Evolutionary conservation across 2,888 invertebrate species (phyloP).

Genomic region (Caenorhabditis panamensis): DNA sequence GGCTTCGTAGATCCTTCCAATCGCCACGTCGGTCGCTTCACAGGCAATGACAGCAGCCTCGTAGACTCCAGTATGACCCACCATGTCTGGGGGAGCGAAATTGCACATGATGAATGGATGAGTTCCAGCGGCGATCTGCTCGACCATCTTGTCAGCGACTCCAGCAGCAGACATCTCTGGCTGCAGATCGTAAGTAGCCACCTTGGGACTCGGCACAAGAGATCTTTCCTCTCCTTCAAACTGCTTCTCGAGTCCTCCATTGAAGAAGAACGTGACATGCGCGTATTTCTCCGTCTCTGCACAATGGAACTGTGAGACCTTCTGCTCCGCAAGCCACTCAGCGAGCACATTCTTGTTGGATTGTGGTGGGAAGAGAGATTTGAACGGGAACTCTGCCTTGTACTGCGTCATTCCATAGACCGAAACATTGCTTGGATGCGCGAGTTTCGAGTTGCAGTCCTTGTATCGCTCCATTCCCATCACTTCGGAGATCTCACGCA

Average conservation of each 20-base stretch:
- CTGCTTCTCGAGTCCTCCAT: slow-evolving; percentile 82
- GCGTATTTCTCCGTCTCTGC: slow-evolving; percentile 82
- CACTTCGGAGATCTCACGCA: slow-evolving; percentile 82
- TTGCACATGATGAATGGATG: slow-evolving; percentile 83
- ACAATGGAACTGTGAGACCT: slow-evolving; percentile 82
- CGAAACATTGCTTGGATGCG: slow-evolving; percentile 73
- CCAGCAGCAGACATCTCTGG: slow-evolving; percentile 82
- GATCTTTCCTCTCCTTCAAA: slow-evolving; percentile 82
- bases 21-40: slow-evolving; percentile 81
- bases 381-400: slow-evolving; percentile 82
- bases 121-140: slow-evolving; percentile 76
- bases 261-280: slow-evolving; percentile 83
- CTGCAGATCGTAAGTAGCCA: slow-evolving; percentile 82
- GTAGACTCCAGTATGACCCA: slow-evolving; percentile 82
- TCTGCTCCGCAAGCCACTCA: slow-evolving; percentile 82
- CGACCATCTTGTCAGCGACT: slow-evolving; percentile 82
- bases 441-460: slow-evolving; percentile 72
- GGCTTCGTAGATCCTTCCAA: slow-evolving; percentile 82
- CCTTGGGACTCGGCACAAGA: slow-evolving; percentile 83
- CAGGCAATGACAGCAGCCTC: slow-evolving; percentile 70
- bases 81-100: slow-evolving; percentile 83
- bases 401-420: slow-evolving; percentile 82
- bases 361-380: slow-evolving; percentile 82
- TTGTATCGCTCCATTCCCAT: slow-evolving; percentile 79
- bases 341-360: slow-evolving; percentile 83